Evolutionary conservation across 2,888 invertebrate species (phyloP).

Genomic region (Leucoptera coffeella): DNA sequence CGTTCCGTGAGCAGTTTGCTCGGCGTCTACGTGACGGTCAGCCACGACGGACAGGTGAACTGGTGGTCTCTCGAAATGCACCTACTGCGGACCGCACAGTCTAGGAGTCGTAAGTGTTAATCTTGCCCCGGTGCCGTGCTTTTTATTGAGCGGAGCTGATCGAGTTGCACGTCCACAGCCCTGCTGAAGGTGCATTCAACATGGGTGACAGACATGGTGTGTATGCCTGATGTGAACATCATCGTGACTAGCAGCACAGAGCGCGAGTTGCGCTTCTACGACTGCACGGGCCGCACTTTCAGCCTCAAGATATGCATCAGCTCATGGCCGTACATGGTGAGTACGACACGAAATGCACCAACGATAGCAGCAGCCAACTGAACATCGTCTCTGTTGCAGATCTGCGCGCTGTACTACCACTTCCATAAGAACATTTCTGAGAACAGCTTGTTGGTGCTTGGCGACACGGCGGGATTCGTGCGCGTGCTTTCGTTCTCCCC

Average conservation of each 20-base stretch:
- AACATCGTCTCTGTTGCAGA: conserved; percentile 11
- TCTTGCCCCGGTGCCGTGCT: background rate
- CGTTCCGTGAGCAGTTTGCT: conserved; percentile 51
- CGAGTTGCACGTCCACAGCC: too few relatives aligned
- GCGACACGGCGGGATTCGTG: conserved; percentile 69
- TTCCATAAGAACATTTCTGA: conserved; percentile 50
- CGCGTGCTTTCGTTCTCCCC: conserved; percentile 58
- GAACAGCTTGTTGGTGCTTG: conserved; percentile 60
- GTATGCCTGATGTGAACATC: conserved; percentile 71
- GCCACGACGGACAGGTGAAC: conserved; percentile 70
- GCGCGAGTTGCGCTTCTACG: conserved; percentile 74
- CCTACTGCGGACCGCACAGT: conserved; percentile 56
- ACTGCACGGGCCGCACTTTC: conserved; percentile 68
- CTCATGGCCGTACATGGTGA: conserved; percentile 55
- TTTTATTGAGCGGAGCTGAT: too few relatives aligned
- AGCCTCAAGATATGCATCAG: conserved; percentile 64
- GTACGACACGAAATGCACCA: conserved; percentile 2
- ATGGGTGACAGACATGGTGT: conserved; percentile 68
- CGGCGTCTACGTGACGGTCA: conserved; percentile 69
- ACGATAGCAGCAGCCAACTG: background rate
- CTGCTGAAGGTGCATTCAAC: conserved; percentile 57
- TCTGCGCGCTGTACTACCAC: conserved; percentile 52
- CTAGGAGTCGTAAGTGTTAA: conserved; percentile 53
- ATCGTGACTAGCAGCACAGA: conserved; percentile 73
- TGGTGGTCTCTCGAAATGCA: conserved; percentile 71